phyloP scores from a whole-genome alignment of 2,113 vertebrate species.

The Stictonetta naevosa region DNA sequence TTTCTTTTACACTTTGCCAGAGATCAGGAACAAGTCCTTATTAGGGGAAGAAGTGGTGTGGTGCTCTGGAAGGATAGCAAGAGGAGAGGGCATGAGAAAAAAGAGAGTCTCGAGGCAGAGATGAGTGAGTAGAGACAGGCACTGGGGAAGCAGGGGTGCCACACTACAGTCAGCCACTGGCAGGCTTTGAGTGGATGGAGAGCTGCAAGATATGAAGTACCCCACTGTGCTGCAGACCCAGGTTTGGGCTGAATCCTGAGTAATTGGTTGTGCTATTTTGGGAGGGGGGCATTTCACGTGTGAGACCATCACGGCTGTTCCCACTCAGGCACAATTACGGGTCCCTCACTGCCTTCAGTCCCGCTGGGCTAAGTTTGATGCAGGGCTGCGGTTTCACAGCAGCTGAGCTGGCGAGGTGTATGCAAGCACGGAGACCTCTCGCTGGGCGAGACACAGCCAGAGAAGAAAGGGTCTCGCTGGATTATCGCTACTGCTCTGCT shows the following conservation, averaged over 20 bases:
- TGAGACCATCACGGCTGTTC: neutral
- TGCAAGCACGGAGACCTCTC: neutral
- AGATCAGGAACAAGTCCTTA: conserved; percentile 26
- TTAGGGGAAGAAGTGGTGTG: neutral
- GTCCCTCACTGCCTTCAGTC: neutral
- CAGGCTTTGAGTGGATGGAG: neutral
- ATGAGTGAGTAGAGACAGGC: neutral
- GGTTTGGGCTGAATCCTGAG: neutral
- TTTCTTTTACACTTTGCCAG: conserved; percentile 23
- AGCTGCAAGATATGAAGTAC: neutral
- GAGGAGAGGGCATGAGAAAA: neutral
- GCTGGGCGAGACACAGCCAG: neutral
- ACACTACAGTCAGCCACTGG: neutral
- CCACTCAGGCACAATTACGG: neutral
- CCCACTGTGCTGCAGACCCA: neutral
- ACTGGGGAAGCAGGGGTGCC: neutral
- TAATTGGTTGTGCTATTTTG: neutral
- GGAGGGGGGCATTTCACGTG: neutral
- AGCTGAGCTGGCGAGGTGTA: neutral
- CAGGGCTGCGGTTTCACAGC: neutral
- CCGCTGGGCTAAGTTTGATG: neutral
- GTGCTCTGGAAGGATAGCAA: neutral
- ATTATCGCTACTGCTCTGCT: neutral
- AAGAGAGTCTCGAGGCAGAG: neutral
- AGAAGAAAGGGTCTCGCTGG: neutral